Evolutionary conservation across 2,888 invertebrate genomes (phyloP), one percentile per base, ranked within the genome.

Genomic region (Branchellion lobata): DNA sequence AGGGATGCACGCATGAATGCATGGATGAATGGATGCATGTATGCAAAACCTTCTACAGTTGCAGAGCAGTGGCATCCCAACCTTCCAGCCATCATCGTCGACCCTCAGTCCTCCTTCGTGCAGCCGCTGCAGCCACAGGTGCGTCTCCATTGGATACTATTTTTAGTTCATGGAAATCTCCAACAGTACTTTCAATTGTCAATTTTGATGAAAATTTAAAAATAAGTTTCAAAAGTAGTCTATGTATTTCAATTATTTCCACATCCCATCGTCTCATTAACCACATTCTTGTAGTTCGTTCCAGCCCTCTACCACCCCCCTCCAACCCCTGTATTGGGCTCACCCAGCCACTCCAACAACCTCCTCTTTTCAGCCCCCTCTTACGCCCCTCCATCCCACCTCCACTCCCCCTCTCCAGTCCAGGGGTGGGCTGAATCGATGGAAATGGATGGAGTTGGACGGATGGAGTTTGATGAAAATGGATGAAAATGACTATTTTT

Each of bases 61-160:
- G 51, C 47, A 51, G 75, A 51, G 11, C 31, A 31, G 1, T 75
- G 75, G 75, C 27, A 21, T 24, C 53, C 18, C 18, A 53, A 57
- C 61, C 21, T 57, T n/a, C 8, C 61, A 5, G 21, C 75, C 3
- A 53, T 75, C 53, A 47, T 75, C 51, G n/a, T 75, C 53, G 75
- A 75, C 75, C 77, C 77, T 11, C 61, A 77, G n/a, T 1, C 51
- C 27, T 51, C 51, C 40, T 53, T 75, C 53, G 21, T 75, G 29
- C 77, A 77, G 11, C 57, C 61, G n/a, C 34, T 34, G n/a, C 77
- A 57, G 18, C 77, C 31, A 5, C 61, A 57, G 61, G 61, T 57
- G 11, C 5, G 47, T 47, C 47, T 47, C 11, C 47, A 14, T 18
- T 47, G n/a, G n/a, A n/a, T n/a, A n/a, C n/a, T n/a, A n/a, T n/a